Conservation (phyloP, 2,113 vertebrate species). For the Psammodynastes pulverulentus region DNA sequence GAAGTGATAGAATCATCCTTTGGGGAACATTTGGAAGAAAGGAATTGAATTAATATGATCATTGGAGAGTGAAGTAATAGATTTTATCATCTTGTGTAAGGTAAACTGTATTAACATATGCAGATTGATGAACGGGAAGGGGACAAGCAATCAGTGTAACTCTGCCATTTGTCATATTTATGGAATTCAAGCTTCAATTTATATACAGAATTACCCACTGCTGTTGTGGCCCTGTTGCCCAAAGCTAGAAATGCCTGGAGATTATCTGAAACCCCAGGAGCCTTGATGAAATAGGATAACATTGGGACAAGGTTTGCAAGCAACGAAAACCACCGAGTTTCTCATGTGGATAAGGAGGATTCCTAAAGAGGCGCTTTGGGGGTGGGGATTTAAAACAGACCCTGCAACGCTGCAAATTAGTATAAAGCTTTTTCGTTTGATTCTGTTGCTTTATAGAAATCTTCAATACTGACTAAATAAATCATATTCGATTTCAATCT, state of each 20-base stretch:
- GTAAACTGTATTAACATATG: background rate
- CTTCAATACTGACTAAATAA: background rate
- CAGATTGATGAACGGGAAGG: background rate
- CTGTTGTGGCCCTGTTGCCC: background rate
- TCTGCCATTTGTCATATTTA: background rate
- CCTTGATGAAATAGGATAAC: background rate
- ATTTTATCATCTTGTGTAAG: background rate
- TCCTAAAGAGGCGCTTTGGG: background rate
- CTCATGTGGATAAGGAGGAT: background rate
- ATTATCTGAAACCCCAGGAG: background rate
- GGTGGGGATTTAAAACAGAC: background rate
- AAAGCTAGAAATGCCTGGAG: background rate
- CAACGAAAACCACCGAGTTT: background rate
- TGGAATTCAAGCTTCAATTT: background rate
- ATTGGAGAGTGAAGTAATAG: background rate
- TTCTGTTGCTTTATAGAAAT: background rate
- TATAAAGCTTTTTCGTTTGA: background rate
- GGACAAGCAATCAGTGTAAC: background rate
- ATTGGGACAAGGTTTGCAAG: background rate
- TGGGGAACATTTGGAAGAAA: background rate
- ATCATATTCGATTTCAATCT: background rate
- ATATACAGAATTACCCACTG: background rate
- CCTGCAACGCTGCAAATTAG: no score
- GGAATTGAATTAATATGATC: background rate
- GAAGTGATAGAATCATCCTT: background rate